Percentiles rank a stretch among this genome's conserved stretches.
Evolutionary conservation across 2,797 vertebrate genomes (phyloP).

Genomic region (Avahi laniger): DNA sequence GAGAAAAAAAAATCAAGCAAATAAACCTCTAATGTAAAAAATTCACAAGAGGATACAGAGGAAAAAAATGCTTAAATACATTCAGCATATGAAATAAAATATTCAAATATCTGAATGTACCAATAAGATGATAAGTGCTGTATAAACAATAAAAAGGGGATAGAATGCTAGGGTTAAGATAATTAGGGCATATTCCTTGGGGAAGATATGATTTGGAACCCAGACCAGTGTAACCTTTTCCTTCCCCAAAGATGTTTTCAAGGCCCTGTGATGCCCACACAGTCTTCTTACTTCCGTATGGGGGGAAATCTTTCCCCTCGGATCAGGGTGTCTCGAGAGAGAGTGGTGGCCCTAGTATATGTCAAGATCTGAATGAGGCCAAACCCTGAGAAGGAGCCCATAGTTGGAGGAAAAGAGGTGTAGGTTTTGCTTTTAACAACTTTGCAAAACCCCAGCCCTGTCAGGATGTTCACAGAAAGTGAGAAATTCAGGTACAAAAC

Average conservation of each 20-base stretch:
- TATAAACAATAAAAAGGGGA: not conserved
- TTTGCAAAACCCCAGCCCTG: not conserved
- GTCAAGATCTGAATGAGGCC: not conserved
- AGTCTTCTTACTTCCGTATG: not conserved
- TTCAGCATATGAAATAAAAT: not conserved
- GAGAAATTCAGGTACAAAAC: not conserved
- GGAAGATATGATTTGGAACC: not conserved
- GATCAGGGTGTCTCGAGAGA: conserved; percentile 7
- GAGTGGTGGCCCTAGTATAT: not conserved
- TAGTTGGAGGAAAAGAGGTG: not conserved
- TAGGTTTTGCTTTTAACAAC: not conserved
- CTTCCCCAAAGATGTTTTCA: not conserved
- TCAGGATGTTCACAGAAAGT: not conserved
- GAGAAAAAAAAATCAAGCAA: not conserved
- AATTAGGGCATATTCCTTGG: not conserved
- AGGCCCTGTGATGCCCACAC: not conserved
- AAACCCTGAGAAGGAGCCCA: not conserved
- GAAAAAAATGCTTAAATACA: not conserved
- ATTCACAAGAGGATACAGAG: not conserved
- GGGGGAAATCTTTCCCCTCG: not conserved
- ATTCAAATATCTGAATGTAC: not conserved
- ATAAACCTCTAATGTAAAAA: not conserved
- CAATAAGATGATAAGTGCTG: not conserved
- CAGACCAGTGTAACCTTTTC: not conserved
- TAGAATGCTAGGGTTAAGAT: not conserved